Evolutionary conservation across 2,113 vertebrate genomes (phyloP).

Genomic region (Astur gentilis): DNA sequence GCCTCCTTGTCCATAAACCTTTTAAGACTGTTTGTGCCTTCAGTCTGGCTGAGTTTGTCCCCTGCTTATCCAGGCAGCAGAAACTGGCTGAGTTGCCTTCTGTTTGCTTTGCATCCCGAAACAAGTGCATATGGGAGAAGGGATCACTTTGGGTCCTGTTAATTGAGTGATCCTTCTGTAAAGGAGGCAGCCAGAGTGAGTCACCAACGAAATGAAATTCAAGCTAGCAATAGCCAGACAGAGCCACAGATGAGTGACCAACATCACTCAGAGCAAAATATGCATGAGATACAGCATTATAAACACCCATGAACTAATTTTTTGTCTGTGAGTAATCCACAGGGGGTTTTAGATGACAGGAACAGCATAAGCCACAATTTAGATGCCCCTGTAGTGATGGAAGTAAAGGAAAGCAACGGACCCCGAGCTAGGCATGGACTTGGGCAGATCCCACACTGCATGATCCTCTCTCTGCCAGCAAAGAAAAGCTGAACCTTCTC

Average conservation of each 20-base stretch:
- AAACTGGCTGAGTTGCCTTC: background rate
- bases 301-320: background rate
- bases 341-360: background rate
- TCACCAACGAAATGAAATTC: background rate
- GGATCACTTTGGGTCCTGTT: background rate
- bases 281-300: background rate
- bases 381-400: background rate
- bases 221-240: background rate
- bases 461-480: background rate
- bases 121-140: background rate
- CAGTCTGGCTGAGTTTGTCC: background rate
- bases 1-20: background rate
- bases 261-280: background rate
- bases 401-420: background rate
- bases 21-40: background rate
- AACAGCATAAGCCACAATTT: background rate
- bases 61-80: background rate
- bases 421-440: background rate
- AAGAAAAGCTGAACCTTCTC: background rate
- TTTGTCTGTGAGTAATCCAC: background rate
- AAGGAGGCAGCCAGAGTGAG: background rate
- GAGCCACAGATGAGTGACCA: background rate
- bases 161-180: background rate
- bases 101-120: background rate
- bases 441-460: background rate